A percentile compares a stretch with the other conserved stretches of the same genome.
phyloP scores from a whole-genome alignment of 2,113 vertebrate genomes.

The Ageneiosus marmoratus region DNA sequence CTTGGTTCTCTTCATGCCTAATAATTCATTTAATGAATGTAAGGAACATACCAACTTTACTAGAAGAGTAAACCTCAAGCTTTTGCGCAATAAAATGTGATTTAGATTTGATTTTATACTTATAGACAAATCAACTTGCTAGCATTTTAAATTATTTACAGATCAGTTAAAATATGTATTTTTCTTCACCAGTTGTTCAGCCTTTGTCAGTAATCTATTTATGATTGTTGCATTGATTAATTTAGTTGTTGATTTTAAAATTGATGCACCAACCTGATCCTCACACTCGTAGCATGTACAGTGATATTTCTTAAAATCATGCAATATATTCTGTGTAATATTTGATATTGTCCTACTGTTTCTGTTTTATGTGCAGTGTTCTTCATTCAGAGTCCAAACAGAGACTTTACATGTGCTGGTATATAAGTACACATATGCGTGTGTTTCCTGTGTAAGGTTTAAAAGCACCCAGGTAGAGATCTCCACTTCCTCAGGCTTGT shows the following conservation, averaged over 20 bases:
- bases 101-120: neutral
- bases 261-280: too few species aligned
- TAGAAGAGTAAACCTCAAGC: neutral
- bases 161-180: neutral
- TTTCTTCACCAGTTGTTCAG: neutral
- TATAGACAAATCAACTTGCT: neutral
- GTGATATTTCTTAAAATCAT: neutral
- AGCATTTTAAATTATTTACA: neutral
- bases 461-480: conserved; percentile 31
- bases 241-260: neutral
- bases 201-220: neutral
- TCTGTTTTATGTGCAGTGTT: neutral
- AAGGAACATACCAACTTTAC: neutral
- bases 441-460: conserved; percentile 24
- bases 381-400: neutral
- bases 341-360: neutral
- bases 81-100: neutral
- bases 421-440: conserved; percentile 12
- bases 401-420: neutral
- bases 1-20: neutral
- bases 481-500: conserved; percentile 34
- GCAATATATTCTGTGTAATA: neutral
- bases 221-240: neutral
- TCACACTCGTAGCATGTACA: neutral
- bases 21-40: neutral